Evolutionary conservation across 2,888 invertebrate genomes (phyloP).

Genomic region (Platycheirus rosarum): DNA sequence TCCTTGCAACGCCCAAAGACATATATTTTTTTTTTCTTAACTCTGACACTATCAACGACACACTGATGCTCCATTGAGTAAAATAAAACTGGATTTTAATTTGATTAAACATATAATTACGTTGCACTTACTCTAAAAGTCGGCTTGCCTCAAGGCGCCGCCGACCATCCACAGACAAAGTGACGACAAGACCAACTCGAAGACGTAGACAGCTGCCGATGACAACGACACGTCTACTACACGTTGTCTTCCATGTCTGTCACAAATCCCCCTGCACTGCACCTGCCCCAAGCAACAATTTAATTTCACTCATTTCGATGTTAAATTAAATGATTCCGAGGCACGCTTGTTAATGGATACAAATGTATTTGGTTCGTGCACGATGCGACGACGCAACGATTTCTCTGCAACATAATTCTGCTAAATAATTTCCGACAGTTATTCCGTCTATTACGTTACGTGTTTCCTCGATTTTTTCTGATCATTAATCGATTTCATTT

Average conservation of each 20-base stretch:
- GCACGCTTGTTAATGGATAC: constrained; percentile 52
- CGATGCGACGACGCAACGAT: constrained; percentile 26
- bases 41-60: constrained; percentile 39
- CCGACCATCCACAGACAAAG: constrained; percentile 38
- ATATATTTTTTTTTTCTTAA: constrained; percentile 39
- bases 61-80: constrained; percentile 19
- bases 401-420: constrained; percentile 39
- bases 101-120: constrained; percentile 66
- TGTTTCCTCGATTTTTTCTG: constrained; percentile 25
- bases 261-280: background rate
- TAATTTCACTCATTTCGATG: constrained; percentile 58
- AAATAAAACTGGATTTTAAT: constrained; percentile 45
- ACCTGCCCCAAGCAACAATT: constrained; percentile 38
- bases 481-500: constrained; percentile 23
- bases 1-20: constrained; percentile 47
- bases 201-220: constrained; percentile 34
- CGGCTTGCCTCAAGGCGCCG: constrained; percentile 49
- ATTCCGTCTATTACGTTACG: constrained; percentile 28
- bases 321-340: constrained; percentile 50
- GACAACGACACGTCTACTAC: constrained; percentile 67
- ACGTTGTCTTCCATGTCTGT: constrained; percentile 49
- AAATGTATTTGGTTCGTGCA: constrained; percentile 38
- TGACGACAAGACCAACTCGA: constrained; percentile 44
- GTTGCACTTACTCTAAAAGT: constrained; percentile 56
- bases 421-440: constrained; percentile 58